Evolutionary conservation across 2,888 invertebrate genomes (phyloP), one percentile per base, ranked within the genome.

Genomic region (Theodoxus fluviatilis): DNA sequence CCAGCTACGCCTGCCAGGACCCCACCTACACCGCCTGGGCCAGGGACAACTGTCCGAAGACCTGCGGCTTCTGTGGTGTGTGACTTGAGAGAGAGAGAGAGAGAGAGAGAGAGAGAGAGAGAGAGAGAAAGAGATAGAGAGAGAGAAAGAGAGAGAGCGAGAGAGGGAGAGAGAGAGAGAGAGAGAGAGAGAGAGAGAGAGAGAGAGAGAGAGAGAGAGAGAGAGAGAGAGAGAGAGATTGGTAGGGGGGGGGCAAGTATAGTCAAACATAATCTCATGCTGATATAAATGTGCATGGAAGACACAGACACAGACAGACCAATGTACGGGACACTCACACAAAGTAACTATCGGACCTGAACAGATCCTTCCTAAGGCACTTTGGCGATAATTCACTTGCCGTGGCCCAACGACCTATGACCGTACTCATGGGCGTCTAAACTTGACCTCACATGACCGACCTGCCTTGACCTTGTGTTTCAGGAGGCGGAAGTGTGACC

Each of bases 61-160:
- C 68, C 37, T 76, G 76, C 61, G 65, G 68, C n/a, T 66, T 69
- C 38, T 75, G 76, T 57, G 18, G 22, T 2, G 12, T 43, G 9
- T 12, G 43, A 12, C 9, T 43, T 7, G 7, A 12, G 43, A 43
- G 49, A 76, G 76, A 73, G 70, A 75, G 74, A 59, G 22, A 49
- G 49, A 49, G 49, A 49, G 49, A 49, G 49, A 49, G 49, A 49
- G 49, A 49, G 49, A 49, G 49, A 59, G 33, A 33, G 22, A 33
- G 33, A 33, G 6, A 59, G 59, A 15, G 22, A 22, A 18, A 22
- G 18, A 59, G 59, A 59, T 33, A 59, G 4, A 59, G 59, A 59
- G 6, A 59, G 59, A 59, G 59, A 59, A 35, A 59, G 59, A 59
- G 33, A 59, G 59, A 33, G 59, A 59, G 59, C 15, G n/a, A 33